Evolutionary conservation across 2,888 invertebrate species (phyloP).

Genomic region (Choreutis nemorana): DNA sequence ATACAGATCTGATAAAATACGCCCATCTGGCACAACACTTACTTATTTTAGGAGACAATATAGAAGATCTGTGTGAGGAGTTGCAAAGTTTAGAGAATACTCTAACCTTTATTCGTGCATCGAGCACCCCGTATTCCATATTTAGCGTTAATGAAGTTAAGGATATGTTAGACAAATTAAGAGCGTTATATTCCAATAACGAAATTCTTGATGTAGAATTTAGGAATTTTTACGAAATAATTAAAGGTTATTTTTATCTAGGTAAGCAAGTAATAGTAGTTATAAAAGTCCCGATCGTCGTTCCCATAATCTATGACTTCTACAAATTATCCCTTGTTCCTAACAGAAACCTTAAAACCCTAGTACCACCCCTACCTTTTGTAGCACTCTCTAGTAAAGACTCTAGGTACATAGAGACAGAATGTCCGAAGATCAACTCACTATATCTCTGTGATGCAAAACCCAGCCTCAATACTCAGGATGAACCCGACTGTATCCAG

Average conservation of each 20-base stretch:
- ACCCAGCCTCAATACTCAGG: background rate
- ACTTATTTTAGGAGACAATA: too few relatives aligned
- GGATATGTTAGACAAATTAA: too few relatives aligned
- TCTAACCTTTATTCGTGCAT: too few relatives aligned
- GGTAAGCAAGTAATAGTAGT: background rate
- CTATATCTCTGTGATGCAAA: constrained; percentile 10
- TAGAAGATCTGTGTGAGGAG: too few relatives aligned
- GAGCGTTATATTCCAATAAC: too few relatives aligned
- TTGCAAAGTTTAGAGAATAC: too few relatives aligned
- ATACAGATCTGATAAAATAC: too few relatives aligned
- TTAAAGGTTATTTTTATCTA: constrained; percentile 1
- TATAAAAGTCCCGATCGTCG: constrained; percentile 1
- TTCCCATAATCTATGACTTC: too few relatives aligned
- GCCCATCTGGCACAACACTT: too few relatives aligned
- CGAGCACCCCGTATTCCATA: too few relatives aligned
- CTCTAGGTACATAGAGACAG: constrained; percentile 12
- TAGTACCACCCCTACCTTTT: constrained; percentile 1
- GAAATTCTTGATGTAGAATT: too few relatives aligned
- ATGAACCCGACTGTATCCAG: constrained; percentile 11
- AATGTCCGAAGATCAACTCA: constrained; percentile 11
- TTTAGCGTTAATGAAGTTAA: background rate
- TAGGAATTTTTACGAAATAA: background rate
- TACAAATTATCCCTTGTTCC: background rate
- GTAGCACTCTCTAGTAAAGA: constrained; percentile 5
- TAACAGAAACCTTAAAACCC: background rate